Evolutionary conservation across 1,140 invertebrate genomes (phyloP), one percentile per base, ranked within the genome.

Genomic region (Pararge aegeria): DNA sequence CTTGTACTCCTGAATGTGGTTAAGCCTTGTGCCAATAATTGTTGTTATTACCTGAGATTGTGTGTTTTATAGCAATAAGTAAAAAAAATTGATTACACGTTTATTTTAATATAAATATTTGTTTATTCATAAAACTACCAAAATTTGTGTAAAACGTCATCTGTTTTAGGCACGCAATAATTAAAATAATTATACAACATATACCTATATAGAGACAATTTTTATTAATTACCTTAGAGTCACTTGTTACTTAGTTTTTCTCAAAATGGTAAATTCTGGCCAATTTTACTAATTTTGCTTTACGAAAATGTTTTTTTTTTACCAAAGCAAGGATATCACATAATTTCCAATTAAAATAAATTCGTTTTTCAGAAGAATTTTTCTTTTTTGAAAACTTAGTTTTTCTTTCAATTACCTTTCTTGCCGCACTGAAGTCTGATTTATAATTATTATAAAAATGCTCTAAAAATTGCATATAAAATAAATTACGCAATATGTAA

Each of bases 21-120:
- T 48, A 63, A 72, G 73, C 62, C 55, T 66, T 62, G 73, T 75
- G 73, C 70, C 70, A 75, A n/a, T n/a, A n/a, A 75, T 70, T 60
- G 56, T 40, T 38, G 18, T 29, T 55, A 18, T 19, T 44, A 57
- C 40, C 46, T 62, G 42, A 54, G 38, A 55, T 52, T 20, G 30
- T 55, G 19, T n/a, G 34, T 19, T 51, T 38, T 52, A 66, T 64
- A 66, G 53, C 66, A 66, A 38, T 66, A 64, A 44, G 56, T 64
- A 34, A 19, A 29, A 53, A 54, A 49, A 24, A 24, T n/a, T 13
- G 16, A 18, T 19, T 34, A 10, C 12, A 27, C 27, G 12, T 12
- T 10, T 37, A 38, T n/a, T 19, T 16, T 5, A 44, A 44, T 19
- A 19, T 27, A 27, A 4, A 5, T 1, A 7, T 27, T 27, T 27